Evolutionary conservation across 30 jellyfish, hydroid and myxozoan genomes (phyloP).

Genomic region (Hydractinia echinata): DNA sequence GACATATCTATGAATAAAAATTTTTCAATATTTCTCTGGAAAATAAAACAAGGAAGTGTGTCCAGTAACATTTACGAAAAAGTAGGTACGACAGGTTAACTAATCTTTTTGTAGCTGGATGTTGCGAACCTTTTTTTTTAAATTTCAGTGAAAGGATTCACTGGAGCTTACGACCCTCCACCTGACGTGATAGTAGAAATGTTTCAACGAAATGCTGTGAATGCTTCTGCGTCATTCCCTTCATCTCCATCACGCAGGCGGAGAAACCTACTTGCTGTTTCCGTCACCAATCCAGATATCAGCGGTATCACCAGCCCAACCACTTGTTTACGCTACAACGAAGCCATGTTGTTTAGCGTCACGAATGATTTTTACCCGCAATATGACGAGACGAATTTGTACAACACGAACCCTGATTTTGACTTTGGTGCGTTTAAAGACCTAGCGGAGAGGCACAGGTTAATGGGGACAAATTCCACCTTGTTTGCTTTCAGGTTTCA

Average conservation of each 20-base stretch:
- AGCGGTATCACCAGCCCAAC: slow-evolving; percentile 81
- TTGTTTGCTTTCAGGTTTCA: slow-evolving; percentile 69
- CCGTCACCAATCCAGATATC: slow-evolving; percentile 57
- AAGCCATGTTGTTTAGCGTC: slow-evolving; percentile 74
- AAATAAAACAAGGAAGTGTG: no score
- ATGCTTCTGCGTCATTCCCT: slow-evolving; percentile 9
- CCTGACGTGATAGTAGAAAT: slow-evolving; percentile 43
- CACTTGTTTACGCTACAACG: slow-evolving; percentile 63
- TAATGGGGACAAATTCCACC: slow-evolving; percentile 62
- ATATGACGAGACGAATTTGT: slow-evolving; percentile 74
- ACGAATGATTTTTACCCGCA: slow-evolving; percentile 69
- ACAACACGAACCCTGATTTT: slow-evolving; percentile 83
- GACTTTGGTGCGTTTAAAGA: slow-evolving; percentile 90
- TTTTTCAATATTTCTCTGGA: no score
- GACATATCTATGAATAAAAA: no score
- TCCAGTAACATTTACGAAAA: no score
- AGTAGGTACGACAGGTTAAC: no score
- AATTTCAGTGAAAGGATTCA: slow-evolving; percentile 49
- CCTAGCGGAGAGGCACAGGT: slow-evolving; percentile 66
- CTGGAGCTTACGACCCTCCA: slow-evolving; percentile 75
- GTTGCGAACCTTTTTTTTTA: no score
- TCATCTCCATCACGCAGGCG: slow-evolving; percentile 53
- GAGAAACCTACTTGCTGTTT: slow-evolving; percentile 41
- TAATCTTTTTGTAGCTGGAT: no score
- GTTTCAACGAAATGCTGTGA: slow-evolving; percentile 39